phyloP scores from a whole-genome alignment of 2,113 vertebrate genomes.

The Limanda limanda region DNA sequence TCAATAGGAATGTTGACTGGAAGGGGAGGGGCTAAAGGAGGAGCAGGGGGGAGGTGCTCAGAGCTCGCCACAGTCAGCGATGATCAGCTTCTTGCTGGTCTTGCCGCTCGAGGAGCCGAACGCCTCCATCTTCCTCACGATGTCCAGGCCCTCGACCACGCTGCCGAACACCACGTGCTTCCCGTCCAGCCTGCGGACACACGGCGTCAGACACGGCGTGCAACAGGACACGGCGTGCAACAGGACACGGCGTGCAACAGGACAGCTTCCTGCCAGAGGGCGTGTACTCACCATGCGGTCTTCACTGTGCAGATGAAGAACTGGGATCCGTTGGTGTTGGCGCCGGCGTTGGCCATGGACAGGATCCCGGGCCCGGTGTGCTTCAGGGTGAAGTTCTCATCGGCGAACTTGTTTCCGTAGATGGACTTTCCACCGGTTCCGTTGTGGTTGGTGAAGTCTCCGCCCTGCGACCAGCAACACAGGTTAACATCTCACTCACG shows the following conservation, averaged over 20 bases:
- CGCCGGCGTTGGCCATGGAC: slow-evolving; percentile 97
- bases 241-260: no score
- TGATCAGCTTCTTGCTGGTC: slow-evolving; percentile 79
- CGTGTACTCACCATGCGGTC: slow-evolving; percentile 86
- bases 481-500: not conserved
- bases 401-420: slow-evolving; percentile 92
- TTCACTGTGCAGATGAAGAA: slow-evolving; percentile 94
- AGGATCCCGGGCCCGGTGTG: slow-evolving; percentile 86
- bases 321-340: slow-evolving; percentile 96
- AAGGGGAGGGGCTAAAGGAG: slow-evolving; percentile 29
- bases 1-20: slow-evolving; percentile 74
- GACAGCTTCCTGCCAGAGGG: no score
- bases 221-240: no score
- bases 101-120: slow-evolving; percentile 84
- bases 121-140: slow-evolving; percentile 84
- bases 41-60: slow-evolving; percentile 57
- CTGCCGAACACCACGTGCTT: slow-evolving; percentile 96
- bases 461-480: slow-evolving; percentile 81
- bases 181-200: slow-evolving; percentile 89
- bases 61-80: slow-evolving; percentile 89
- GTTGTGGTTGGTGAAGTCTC: slow-evolving; percentile 94
- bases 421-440: slow-evolving; percentile 98
- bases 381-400: slow-evolving; percentile 94
- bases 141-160: slow-evolving; percentile 84
- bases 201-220: no score